A percentile compares a stretch with the other conserved stretches of the same genome.
Evolutionary conservation across 2,113 vertebrate species (phyloP).

Genomic region (Callionymus lyra): DNA sequence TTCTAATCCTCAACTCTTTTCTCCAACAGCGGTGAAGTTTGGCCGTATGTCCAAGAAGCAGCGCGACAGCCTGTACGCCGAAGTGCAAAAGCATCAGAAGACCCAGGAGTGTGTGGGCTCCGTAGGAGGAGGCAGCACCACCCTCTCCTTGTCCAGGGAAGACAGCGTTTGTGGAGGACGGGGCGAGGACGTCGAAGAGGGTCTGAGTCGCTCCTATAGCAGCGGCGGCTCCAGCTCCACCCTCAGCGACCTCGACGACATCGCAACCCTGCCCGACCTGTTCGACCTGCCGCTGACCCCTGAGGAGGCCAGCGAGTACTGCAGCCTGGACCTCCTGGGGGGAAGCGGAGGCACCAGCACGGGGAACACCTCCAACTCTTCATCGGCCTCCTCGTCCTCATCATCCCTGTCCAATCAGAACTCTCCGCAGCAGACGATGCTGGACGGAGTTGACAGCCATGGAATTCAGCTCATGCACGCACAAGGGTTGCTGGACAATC

Average conservation of each 20-base stretch:
- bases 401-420: conserved; percentile 72
- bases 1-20: conserved; percentile 2
- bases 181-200: conserved; percentile 40
- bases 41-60: conserved; percentile 94
- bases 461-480: conserved; percentile 68
- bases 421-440: conserved; percentile 74
- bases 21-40: conserved; percentile 79
- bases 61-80: conserved; percentile 84
- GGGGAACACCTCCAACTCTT: conserved; percentile 60
- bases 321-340: conserved; percentile 74
- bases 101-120: conserved; percentile 67
- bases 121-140: conserved; percentile 59
- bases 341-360: conserved; percentile 43
- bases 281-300: conserved; percentile 85
- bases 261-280: conserved; percentile 75
- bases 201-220: conserved; percentile 73
- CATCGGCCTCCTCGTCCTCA: conserved; percentile 67
- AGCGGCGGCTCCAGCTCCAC: conserved; percentile 74
- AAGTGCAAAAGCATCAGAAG: conserved; percentile 89
- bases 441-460: conserved; percentile 61
- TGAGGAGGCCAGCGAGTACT: conserved; percentile 74
- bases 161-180: conserved; percentile 45
- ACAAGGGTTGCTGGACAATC: conserved; percentile 47
- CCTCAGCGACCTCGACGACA: conserved; percentile 81
- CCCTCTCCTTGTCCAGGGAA: conserved; percentile 68